Evolutionary conservation across 2,888 invertebrate species (phyloP), one percentile per base, ranked within the genome.

Genomic region (Eledona agricola): DNA sequence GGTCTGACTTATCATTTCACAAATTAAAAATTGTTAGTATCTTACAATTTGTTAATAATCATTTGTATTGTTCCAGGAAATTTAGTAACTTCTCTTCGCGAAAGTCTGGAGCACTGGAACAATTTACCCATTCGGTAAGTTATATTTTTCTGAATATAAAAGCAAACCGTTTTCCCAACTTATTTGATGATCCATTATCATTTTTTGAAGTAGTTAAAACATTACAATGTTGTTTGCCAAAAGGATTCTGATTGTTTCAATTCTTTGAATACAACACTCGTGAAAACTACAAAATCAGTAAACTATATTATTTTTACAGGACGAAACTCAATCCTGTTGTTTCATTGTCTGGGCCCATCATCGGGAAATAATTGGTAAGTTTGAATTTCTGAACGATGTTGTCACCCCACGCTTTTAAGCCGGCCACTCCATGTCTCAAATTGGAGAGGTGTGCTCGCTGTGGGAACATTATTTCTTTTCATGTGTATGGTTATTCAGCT

Each of bases 351-450:
- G n/a, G n/a, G n/a, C n/a, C n/a, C n/a, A n/a, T n/a, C n/a, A n/a
- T n/a, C n/a, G n/a, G n/a, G n/a, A n/a, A n/a, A n/a, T n/a, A n/a
- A n/a, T n/a, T n/a, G n/a, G n/a, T n/a, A n/a, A n/a, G n/a, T n/a
- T n/a, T n/a, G n/a, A n/a, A n/a, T 45, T 45, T 28, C 20, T 40
- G 5, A 15, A 35, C n/a, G n/a, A n/a, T n/a, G 15, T 38, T 2
- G 23, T 15, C 52, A 72, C 72, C 72, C 72, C 72, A 71, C 65
- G 62, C 65, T 59, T 66, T 57, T 72, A 72, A 72, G 72, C 72
- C 72, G 72, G 68, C 72, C 66, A 45, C 65, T 66, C 63, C 59
- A 51, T 54, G 47, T 59, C 47, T 57, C 54, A 58, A 62, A 61
- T 58, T 64, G 62, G 60, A 63, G 23, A 22, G 68, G 72, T 71